Conservation (phyloP, 2,113 vertebrate genomes). For the Amazona guildingii region DNA sequence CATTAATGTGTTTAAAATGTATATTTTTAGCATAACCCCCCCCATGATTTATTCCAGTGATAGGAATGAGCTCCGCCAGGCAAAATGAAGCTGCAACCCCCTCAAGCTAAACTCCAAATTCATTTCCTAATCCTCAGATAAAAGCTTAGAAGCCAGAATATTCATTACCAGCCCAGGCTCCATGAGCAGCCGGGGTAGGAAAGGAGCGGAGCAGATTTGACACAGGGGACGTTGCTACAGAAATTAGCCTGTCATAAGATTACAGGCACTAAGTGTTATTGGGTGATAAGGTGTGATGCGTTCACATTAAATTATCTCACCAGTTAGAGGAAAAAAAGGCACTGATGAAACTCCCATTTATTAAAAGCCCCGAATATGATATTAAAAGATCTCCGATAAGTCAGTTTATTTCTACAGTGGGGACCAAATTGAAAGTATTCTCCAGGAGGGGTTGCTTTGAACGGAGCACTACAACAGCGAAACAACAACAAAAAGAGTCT, state of each 20-base stretch:
- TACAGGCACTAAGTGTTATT: constrained; percentile 68
- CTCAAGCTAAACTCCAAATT: constrained; percentile 61
- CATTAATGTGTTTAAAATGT: neutral
- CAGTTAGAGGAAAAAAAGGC: neutral
- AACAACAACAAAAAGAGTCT: constrained; percentile 24
- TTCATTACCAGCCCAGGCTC: constrained; percentile 49
- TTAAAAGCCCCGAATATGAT: constrained; percentile 64
- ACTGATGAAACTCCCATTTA: constrained; percentile 60
- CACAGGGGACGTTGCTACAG: constrained; percentile 62
- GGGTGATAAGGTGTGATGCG: constrained; percentile 71
- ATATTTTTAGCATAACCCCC: neutral
- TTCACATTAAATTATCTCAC: constrained; percentile 70
- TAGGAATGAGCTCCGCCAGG: neutral
- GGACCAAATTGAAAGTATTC: constrained; percentile 56
- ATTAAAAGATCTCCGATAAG: constrained; percentile 71
- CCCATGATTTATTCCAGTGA: neutral
- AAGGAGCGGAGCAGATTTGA: constrained; percentile 63
- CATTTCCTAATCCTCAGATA: constrained; percentile 71
- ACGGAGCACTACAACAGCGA: constrained; percentile 49
- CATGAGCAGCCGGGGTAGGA: neutral
- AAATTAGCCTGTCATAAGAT: constrained; percentile 74
- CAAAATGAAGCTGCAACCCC: constrained; percentile 63
- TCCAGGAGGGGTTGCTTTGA: constrained; percentile 54
- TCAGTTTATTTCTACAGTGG: constrained; percentile 49
- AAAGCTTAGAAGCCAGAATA: constrained; percentile 65